These are phyloP conservation scores for Drosophila longiperda DNA, from an alignment of 2,888 invertebrate genomes.

Conservation along the genomic window DNA sequence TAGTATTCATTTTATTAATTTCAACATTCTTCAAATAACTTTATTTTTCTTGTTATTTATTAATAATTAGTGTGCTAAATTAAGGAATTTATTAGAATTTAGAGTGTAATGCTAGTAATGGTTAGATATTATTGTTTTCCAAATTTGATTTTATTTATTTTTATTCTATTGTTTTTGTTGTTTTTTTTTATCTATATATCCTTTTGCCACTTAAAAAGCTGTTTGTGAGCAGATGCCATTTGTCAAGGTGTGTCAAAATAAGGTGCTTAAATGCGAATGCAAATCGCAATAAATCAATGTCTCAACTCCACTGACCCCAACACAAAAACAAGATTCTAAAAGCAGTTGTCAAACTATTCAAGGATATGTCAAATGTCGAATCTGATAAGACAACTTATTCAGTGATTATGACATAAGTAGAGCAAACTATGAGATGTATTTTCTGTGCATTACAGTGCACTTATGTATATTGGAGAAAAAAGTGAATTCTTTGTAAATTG, in stretches of 20 bases:
- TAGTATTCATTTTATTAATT: too few species aligned
- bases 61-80: too few species aligned
- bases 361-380: neutral
- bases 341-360: neutral
- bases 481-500: neutral
- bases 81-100: neutral
- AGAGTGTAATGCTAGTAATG: neutral
- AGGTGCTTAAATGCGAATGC: neutral
- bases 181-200: too few species aligned
- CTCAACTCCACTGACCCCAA: neutral
- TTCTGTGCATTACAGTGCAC: neutral
- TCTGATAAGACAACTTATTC: neutral
- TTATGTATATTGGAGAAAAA: neutral
- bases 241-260: neutral
- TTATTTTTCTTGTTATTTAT: too few species aligned
- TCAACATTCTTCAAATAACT: too few species aligned
- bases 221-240: neutral
- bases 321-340: neutral
- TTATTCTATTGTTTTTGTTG: too few species aligned
- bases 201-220: neutral
- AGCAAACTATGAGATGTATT: neutral
- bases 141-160: neutral
- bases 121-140: neutral
- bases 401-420: neutral
- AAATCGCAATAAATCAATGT: constrained; percentile 1